A percentile compares a stretch with the other conserved stretches of the same genome.
Conservation (phyloP, 2,797 vertebrate species). For the Enteromius mattozi region DNA sequence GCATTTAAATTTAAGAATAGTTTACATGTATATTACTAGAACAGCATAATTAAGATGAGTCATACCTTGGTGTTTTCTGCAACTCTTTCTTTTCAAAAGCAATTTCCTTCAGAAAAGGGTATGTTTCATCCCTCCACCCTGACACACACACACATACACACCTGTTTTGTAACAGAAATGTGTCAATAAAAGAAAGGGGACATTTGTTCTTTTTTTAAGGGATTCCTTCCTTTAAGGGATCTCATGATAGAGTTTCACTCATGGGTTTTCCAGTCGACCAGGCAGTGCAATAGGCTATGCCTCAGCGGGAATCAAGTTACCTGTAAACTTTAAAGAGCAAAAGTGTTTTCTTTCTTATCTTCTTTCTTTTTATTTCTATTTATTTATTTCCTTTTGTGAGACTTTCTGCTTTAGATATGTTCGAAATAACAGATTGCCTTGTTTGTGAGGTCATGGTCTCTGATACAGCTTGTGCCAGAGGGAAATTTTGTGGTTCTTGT, state of each 20-base stretch:
- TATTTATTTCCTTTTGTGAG: background rate
- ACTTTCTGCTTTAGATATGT: background rate
- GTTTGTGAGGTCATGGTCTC: background rate
- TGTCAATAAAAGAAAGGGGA: conserved; percentile 35
- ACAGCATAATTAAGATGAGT: conserved; percentile 30
- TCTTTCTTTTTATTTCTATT: background rate
- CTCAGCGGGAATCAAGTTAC: conserved; percentile 32
- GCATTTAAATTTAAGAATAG: background rate
- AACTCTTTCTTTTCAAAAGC: background rate
- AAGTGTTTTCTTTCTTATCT: background rate
- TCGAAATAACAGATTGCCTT: background rate
- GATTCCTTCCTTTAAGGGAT: conserved; percentile 38
- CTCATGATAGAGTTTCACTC: conserved; percentile 37
- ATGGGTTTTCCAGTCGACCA: conserved; percentile 22
- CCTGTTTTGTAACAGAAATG: background rate
- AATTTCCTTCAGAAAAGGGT: background rate
- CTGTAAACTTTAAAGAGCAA: conserved; percentile 32
- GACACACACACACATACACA: background rate
- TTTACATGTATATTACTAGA: background rate
- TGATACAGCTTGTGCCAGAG: background rate
- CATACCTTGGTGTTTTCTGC: conserved; percentile 2
- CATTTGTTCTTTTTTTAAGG: conserved; percentile 39
- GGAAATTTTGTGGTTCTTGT: conserved; percentile 18
- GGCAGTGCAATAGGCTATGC: background rate
- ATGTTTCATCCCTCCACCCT: background rate